phyloP scores from a whole-genome alignment of 2,888 invertebrate species.

The Thysanoteuthis rhombus region DNA sequence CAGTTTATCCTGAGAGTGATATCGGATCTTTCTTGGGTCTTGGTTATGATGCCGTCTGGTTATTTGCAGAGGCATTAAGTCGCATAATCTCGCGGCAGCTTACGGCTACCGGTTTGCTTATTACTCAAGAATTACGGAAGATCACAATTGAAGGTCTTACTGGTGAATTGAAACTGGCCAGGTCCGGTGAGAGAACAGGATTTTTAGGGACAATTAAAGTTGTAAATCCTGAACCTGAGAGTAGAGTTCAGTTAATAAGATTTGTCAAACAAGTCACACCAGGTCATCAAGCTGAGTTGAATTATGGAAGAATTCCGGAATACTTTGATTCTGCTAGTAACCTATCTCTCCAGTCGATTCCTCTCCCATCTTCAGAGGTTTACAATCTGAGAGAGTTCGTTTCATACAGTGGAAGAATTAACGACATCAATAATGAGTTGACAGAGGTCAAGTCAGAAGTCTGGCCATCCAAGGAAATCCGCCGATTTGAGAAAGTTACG shows the following conservation, averaged over 20 bases:
- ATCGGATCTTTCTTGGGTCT: slow-evolving; percentile 41
- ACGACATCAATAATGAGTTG: background rate
- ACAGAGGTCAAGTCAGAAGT: background rate
- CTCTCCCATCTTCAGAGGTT: background rate
- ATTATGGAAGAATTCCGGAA: no score
- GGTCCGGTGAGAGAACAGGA: slow-evolving; percentile 41
- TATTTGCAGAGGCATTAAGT: slow-evolving; percentile 40
- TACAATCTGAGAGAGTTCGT: background rate
- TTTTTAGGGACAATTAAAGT: no score
- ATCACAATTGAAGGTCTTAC: slow-evolving; percentile 41
- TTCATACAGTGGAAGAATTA: background rate
- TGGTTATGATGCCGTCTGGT: slow-evolving; percentile 45
- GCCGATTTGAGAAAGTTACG: background rate
- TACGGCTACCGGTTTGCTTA: slow-evolving; percentile 41
- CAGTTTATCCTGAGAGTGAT: slow-evolving; percentile 38
- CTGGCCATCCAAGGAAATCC: background rate
- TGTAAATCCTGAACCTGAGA: no score
- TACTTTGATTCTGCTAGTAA: background rate
- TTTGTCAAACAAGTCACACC: no score
- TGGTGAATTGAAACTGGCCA: slow-evolving; percentile 39
- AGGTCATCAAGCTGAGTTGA: no score
- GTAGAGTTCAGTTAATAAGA: no score
- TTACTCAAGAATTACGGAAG: slow-evolving; percentile 39
- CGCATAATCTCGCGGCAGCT: slow-evolving; percentile 35
- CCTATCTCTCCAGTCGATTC: background rate